Evolutionary conservation across 2,888 invertebrate genomes (phyloP).

Genomic region (Torymus auratus): DNA sequence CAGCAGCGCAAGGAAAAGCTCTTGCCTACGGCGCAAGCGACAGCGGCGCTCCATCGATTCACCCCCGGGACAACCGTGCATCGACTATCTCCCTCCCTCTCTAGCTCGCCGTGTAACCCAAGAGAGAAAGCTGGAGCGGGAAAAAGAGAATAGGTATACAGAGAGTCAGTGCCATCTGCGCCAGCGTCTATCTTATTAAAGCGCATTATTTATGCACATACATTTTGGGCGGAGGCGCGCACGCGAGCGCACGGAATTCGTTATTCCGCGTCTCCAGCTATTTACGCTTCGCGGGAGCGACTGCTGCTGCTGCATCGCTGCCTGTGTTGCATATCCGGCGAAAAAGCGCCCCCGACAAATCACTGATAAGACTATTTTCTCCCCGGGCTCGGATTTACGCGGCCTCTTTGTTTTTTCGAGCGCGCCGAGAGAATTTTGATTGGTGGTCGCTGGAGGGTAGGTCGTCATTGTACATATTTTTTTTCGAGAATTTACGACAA

Average conservation of each 20-base stretch:
- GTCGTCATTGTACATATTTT: too few species aligned
- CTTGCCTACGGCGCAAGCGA: not conserved
- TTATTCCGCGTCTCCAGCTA: slow-evolving; percentile 25
- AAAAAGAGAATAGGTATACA: not conserved
- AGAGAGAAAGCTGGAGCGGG: slow-evolving; percentile 10
- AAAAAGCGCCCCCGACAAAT: slow-evolving; percentile 3
- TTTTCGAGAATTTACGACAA: too few species aligned
- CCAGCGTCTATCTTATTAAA: slow-evolving; percentile 34
- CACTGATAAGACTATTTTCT: slow-evolving; percentile 38
- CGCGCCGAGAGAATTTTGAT: too few species aligned
- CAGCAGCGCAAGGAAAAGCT: too few species aligned
- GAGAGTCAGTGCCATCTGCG: slow-evolving; percentile 36
- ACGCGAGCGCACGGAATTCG: slow-evolving; percentile 25
- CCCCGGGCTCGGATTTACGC: not conserved
- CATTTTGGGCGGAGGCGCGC: slow-evolving; percentile 26
- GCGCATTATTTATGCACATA: slow-evolving; percentile 47
- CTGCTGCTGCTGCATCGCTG: too few species aligned
- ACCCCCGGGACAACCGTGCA: slow-evolving; percentile 69
- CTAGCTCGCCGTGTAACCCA: not conserved
- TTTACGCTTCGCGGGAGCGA: slow-evolving; percentile 12
- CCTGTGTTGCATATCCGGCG: too few species aligned
- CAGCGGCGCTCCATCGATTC: slow-evolving; percentile 71
- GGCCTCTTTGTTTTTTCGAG: not conserved
- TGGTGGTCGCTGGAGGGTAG: too few species aligned
- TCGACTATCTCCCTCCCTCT: slow-evolving; percentile 20